A percentile compares a stretch with the other conserved stretches of the same genome.
phyloP scores from a whole-genome alignment of 2,888 invertebrate species.

The Morpho helenor region DNA sequence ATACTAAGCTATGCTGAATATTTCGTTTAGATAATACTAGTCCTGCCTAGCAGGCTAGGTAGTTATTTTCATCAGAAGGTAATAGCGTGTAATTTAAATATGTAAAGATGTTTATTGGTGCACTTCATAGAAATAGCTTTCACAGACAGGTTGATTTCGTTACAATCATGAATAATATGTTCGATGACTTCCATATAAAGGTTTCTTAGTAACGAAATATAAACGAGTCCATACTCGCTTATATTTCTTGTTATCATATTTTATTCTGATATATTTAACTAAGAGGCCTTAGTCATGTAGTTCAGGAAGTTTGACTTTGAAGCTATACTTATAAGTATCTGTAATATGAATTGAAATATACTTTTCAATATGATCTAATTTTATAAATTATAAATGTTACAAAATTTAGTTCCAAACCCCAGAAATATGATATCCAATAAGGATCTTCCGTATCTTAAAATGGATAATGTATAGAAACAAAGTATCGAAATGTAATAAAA shows the following conservation, averaged over 20 bases:
- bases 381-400: no score
- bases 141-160: conserved; percentile 4
- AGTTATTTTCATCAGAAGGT: not conserved
- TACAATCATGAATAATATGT: conserved; percentile 4
- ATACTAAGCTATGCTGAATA: no score
- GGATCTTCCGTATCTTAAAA: no score
- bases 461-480: not conserved
- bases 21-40: no score
- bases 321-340: not conserved
- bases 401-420: no score
- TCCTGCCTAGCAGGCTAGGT: no score
- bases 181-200: conserved; percentile 2
- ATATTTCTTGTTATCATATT: conserved; percentile 5
- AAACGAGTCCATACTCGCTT: not conserved
- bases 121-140: conserved; percentile 5
- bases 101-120: not conserved
- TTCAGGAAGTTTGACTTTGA: not conserved
- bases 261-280: conserved; percentile 5
- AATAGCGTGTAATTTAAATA: not conserved
- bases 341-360: no score
- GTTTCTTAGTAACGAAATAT: conserved; percentile 1
- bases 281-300: not conserved
- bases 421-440: no score
- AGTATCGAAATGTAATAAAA: conserved; percentile 46
- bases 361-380: no score